Percentiles rank a stretch among this genome's conserved stretches.
These are phyloP conservation scores for Neoascia interrupta DNA, from an alignment of 2,888 invertebrate species.

Conservation along the genomic window DNA sequence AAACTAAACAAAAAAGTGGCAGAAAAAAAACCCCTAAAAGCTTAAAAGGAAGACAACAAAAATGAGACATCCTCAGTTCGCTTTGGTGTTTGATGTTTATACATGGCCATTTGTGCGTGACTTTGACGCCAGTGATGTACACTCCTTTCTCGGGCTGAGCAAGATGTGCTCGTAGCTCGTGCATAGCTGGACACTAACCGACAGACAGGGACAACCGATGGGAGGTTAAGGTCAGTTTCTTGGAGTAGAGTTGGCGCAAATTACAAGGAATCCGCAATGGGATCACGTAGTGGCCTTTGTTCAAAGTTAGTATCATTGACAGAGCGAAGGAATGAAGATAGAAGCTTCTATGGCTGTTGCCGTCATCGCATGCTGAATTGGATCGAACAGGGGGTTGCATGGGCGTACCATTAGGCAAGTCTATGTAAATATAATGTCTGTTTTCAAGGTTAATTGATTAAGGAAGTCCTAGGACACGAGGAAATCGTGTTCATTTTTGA, in stretches of 20 bases:
- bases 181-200: too few relatives aligned
- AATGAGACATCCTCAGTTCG: constrained; percentile 24
- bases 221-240: constrained; percentile 48
- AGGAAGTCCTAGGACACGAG: constrained; percentile 10
- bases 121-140: constrained; percentile 21
- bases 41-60: constrained; percentile 20
- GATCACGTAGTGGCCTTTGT: constrained; percentile 43
- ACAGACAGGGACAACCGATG: background rate
- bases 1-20: background rate
- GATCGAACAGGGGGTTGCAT: background rate
- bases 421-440: constrained; percentile 2
- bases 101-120: constrained; percentile 52
- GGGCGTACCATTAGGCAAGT: background rate
- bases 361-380: constrained; percentile 1
- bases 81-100: constrained; percentile 22
- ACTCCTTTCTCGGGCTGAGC: background rate
- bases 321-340: background rate
- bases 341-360: background rate
- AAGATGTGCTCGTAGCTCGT: too few relatives aligned
- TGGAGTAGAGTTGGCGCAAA: constrained; percentile 32
- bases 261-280: constrained; percentile 39
- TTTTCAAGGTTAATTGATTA: constrained; percentile 35
- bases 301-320: constrained; percentile 8
- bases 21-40: background rate
- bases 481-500: background rate